Evolutionary conservation across 35 echinoderm and acorn worm genomes (phyloP).

Genomic region (Ophioderma brevispina): DNA sequence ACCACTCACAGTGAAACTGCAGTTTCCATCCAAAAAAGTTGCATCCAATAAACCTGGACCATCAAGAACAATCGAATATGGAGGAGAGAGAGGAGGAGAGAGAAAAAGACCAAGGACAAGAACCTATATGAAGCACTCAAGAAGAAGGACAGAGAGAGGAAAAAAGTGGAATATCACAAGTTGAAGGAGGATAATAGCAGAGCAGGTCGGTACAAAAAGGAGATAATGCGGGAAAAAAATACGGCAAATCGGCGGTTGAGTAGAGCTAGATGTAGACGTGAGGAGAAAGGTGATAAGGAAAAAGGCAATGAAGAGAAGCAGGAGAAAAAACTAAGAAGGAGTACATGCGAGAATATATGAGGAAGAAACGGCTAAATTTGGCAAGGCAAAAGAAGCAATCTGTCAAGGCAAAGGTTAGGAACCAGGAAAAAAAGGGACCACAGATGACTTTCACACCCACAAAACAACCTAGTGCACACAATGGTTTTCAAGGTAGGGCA

Average conservation of each 20-base stretch:
- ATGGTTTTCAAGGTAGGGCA: not conserved
- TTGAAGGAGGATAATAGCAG: not conserved
- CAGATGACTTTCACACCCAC: conserved; percentile 19
- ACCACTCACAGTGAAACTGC: not conserved
- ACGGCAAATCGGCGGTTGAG: not conserved
- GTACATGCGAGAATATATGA: conserved; percentile 26
- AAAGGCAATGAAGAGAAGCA: not conserved
- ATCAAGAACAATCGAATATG: not conserved
- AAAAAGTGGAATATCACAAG: not conserved
- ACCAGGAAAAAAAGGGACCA: not conserved
- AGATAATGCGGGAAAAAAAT: not conserved
- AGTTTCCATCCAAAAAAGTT: not conserved
- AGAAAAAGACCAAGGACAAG: not conserved
- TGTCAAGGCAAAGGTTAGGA: not conserved
- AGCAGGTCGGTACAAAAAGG: not conserved
- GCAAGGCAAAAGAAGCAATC: conserved; percentile 26
- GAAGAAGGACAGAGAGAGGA: not conserved
- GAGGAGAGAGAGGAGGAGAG: no score
- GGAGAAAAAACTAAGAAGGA: not conserved
- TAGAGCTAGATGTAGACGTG: not conserved
- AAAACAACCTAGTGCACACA: not conserved
- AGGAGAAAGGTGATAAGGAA: not conserved
- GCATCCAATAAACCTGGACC: not conserved
- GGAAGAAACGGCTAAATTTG: not conserved
- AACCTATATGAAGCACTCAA: not conserved